phyloP scores from a whole-genome alignment of 2,888 invertebrate genomes.

The Stenolophus ochropezus region DNA sequence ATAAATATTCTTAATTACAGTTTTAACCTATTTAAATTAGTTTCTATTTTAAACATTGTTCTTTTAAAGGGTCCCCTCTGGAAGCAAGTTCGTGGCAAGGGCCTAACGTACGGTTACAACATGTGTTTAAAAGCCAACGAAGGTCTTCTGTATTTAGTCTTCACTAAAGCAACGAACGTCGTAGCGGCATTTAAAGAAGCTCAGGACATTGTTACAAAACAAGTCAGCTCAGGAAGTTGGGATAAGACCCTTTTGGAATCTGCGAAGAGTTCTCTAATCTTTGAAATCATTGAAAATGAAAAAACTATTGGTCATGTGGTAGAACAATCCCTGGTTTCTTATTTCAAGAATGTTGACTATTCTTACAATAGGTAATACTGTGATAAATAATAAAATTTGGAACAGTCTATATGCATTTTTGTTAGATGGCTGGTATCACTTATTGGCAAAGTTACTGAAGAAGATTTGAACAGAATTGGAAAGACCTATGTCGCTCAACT shows the following conservation, averaged over 20 bases:
- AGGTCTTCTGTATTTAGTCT: constrained; percentile 82
- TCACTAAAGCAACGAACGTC: constrained; percentile 86
- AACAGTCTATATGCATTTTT: constrained; percentile 61
- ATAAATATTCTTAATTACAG: too few species aligned
- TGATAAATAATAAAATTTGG: constrained; percentile 41
- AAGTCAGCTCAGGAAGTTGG: constrained; percentile 79
- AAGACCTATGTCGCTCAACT: constrained; percentile 82
- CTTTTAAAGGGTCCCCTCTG: constrained; percentile 88
- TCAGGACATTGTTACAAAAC: constrained; percentile 82
- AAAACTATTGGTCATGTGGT: constrained; percentile 86
- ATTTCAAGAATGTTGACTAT: constrained; percentile 80
- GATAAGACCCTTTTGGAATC: constrained; percentile 86
- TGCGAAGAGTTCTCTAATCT: constrained; percentile 90
- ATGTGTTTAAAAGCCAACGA: constrained; percentile 80
- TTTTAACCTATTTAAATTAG: too few species aligned
- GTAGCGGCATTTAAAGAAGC: constrained; percentile 87
- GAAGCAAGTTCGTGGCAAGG: constrained; percentile 90
- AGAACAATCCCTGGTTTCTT: constrained; percentile 82
- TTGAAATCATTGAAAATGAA: constrained; percentile 88
- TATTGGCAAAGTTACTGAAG: constrained; percentile 79
- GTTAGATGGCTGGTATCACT: constrained; percentile 79
- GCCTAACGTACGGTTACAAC: constrained; percentile 87
- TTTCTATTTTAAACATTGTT: not conserved
- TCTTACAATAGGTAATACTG: constrained; percentile 79
- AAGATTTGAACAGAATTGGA: constrained; percentile 81